Percentiles rank a stretch among this genome's conserved stretches.
Conservation (phyloP, 2,888 invertebrate species). For the Ichneumon xanthorius region DNA sequence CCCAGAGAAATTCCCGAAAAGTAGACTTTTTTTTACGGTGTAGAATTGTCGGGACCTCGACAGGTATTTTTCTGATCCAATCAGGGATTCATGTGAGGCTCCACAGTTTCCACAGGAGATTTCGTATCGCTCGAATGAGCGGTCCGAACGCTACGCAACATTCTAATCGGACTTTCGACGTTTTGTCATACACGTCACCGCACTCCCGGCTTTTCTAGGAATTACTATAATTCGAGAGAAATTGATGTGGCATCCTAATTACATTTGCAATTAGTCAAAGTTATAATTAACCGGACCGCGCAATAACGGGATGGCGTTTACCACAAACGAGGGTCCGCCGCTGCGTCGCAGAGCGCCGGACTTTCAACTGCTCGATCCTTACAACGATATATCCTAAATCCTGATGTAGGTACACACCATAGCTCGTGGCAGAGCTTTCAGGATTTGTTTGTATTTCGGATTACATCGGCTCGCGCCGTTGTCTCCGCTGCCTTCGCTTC, state of each 20-base stretch:
- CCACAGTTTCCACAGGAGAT: too few species aligned
- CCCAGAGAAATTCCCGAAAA: too few species aligned
- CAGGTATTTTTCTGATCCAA: too few species aligned
- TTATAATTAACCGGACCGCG: conserved; percentile 39
- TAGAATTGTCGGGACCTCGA: too few species aligned
- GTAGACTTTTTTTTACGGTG: too few species aligned
- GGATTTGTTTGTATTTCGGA: conserved; percentile 78
- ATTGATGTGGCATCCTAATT: conserved; percentile 12
- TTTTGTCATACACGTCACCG: neutral
- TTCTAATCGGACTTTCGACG: too few species aligned
- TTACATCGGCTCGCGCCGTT: conserved; percentile 71
- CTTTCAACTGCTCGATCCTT: neutral
- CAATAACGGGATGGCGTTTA: neutral
- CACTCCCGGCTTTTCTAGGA: neutral
- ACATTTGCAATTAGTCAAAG: conserved; percentile 44
- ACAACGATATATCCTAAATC: neutral
- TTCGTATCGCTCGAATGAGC: too few species aligned
- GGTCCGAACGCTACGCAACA: neutral
- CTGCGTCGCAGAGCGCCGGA: neutral
- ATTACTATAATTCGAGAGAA: conserved; percentile 3
- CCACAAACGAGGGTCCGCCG: conserved; percentile 8
- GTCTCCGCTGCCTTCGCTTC: neutral
- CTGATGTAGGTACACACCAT: conserved; percentile 7
- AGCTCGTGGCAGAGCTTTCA: conserved; percentile 39
- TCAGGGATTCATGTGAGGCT: too few species aligned